Percentiles rank a stretch among this genome's conserved stretches.
These are phyloP conservation scores for Melinopterus prodromus DNA, from an alignment of 2,888 invertebrate species.

Conservation along the genomic window DNA sequence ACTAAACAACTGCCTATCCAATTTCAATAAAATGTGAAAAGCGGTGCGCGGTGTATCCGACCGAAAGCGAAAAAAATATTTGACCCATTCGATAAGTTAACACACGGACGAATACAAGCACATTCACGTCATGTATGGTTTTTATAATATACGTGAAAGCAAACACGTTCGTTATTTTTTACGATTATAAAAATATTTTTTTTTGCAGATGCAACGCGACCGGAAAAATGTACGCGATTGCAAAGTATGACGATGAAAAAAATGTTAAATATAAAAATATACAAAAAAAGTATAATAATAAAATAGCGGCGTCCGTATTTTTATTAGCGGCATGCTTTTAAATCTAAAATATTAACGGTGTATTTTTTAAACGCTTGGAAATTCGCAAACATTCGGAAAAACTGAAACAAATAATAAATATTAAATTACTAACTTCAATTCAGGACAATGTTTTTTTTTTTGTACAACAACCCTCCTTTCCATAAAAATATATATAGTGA, in stretches of 20 bases:
- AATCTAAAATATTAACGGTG: conserved; percentile 4
- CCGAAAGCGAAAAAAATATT: neutral
- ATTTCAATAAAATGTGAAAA: too few species aligned
- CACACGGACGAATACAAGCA: neutral
- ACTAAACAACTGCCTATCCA: too few species aligned
- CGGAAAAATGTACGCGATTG: neutral
- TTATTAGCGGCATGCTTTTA: neutral
- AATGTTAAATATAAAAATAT: neutral
- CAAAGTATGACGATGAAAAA: neutral
- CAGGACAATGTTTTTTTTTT: neutral
- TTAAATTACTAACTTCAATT: neutral
- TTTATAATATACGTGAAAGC: neutral
- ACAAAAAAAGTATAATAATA: neutral
- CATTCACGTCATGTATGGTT: neutral
- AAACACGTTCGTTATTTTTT: neutral
- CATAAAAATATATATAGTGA: neutral
- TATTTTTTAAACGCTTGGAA: neutral
- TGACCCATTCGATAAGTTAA: neutral
- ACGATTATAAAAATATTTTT: neutral
- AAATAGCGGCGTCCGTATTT: neutral
- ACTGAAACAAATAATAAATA: neutral
- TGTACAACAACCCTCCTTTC: neutral
- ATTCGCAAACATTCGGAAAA: neutral
- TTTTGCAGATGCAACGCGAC: neutral
- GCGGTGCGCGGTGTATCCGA: neutral